Base-by-base conservation (phyloP, 2,113 vertebrate genomes). In the Sciurus niger region DNA sequence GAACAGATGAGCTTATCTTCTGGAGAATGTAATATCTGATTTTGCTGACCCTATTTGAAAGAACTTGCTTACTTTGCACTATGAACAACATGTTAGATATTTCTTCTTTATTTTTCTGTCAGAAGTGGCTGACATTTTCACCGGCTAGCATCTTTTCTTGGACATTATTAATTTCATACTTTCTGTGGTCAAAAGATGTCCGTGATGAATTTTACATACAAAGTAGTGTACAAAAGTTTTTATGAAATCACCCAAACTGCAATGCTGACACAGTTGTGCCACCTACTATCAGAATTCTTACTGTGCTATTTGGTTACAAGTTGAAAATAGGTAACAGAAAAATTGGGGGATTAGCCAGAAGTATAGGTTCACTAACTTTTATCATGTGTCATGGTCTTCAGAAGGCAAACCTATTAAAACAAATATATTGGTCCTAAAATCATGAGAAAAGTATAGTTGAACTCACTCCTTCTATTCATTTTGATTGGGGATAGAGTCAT, bases 31-130 rank as follows among this genome's bases (percentile, higher is more conserved):
- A 92, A n/a, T 88, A 51, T 20, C 84, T 68, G 34, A 63, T 84
- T 93, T 72, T 85, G 73, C 88, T 94, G 72, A 96, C 34, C 55
- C 51, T 89, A 14, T 2, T 55, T 11, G 28, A 85, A 82, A 90
- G 55, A 84, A 82, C 37, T 93, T 94, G 74, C 74, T 96, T 95
- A 94, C 84, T 97, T 84, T 6, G 84, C 48, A n/a, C 2, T 77
- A 3, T 87, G 34, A 84, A 76, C 34, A 76, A 84, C 37, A 37
- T 40, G 46, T 8, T 73, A 80, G 24, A 63, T 90, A 78, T 76
- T 77, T 96, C 53, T 95, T 91, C 43, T 82, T 91, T 77, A 96
- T 46, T 87, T 90, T 95, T 80, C 65, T 92, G 46, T 90, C 84
- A 94, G 65, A 95, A 20, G 77, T 55, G 22, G 34, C 16, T 90